Base-by-base conservation (phyloP, 2,888 invertebrate species). In the Lordiphosa andalusiaca region DNA sequence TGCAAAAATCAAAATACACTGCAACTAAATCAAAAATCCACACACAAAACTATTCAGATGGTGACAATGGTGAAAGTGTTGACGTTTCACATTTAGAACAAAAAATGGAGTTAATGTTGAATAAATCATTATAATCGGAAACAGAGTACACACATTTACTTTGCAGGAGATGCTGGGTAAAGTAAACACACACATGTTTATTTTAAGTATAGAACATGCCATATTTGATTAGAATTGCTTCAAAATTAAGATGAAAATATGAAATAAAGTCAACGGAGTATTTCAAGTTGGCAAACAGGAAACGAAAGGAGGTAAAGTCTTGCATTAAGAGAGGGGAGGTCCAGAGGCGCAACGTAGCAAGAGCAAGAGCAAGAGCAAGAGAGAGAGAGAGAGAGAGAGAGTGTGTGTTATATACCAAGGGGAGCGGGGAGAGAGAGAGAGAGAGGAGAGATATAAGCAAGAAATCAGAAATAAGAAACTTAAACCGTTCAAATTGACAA, bases 61-160 rank as follows among this genome's bases (percentile, higher is more conserved):
- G 16, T 16, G 16, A 10, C 9, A 7, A 2, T 7, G 30, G 30
- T 30, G 30, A 30, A 30, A 30, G 30, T 30, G 30, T 30, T 30
- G 9, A 9, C 9, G 10, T 30, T 30, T 30, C 30, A 30, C 30
- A 30, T 30, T 10, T 9, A 30, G 30, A 13, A 47, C 9, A 9
- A 39, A 33, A 44, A 1, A 49, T 16, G 4, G 0, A 39, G 41
- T 21, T 5, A 35, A 19, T 4, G 35, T 25, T 2, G 12, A 38
- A 35, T 53, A 59, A 52, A 60, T 60, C 56, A 57, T 63, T 49
- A 67, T 37, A 69, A 68, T 59, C 61, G 60, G 59, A 65, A 84
- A 75, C 69, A 72, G 85, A 82, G 75, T 81, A 78, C 84, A 84
- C 80, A 84, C 83, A 85, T 84, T 81, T 77, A 83, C 82, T 71